Evolutionary conservation across 2,113 vertebrate genomes (phyloP).

Genomic region (Paedocypris sp.): DNA sequence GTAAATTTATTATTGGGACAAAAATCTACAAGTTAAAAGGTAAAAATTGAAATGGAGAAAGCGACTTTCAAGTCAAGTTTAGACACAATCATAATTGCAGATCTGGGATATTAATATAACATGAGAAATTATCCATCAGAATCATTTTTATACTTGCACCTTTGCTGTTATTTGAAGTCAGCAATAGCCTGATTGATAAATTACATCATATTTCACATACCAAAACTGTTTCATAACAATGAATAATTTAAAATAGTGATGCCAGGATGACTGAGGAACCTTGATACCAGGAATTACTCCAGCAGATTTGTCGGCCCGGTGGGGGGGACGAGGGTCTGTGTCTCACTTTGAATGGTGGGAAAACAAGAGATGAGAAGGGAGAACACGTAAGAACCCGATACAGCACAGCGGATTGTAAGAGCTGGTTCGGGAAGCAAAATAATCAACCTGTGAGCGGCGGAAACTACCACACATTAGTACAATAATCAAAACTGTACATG

Average conservation of each 20-base stretch:
- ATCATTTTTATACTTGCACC: too few relatives aligned
- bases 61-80: too few relatives aligned
- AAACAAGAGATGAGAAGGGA: background rate
- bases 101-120: too few relatives aligned
- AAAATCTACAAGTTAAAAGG: too few relatives aligned
- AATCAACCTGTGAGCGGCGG: slow-evolving; percentile 35
- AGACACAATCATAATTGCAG: too few relatives aligned
- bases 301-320: background rate
- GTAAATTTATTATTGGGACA: too few relatives aligned
- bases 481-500: slow-evolving; percentile 6
- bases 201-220: too few relatives aligned
- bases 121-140: too few relatives aligned
- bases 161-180: too few relatives aligned
- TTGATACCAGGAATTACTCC: background rate
- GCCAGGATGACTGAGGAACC: background rate
- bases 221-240: too few relatives aligned
- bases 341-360: background rate
- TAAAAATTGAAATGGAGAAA: too few relatives aligned
- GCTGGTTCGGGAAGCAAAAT: slow-evolving; percentile 37
- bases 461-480: slow-evolving; percentile 24
- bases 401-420: slow-evolving; percentile 36
- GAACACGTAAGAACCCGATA: slow-evolving; percentile 5
- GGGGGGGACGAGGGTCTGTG: background rate
- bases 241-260: background rate
- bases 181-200: too few relatives aligned